A percentile compares a stretch with the other conserved stretches of the same genome.
These are phyloP conservation scores for Drosophila quadrilineata DNA, from an alignment of 1,140 invertebrate genomes.

Conservation along the genomic window DNA sequence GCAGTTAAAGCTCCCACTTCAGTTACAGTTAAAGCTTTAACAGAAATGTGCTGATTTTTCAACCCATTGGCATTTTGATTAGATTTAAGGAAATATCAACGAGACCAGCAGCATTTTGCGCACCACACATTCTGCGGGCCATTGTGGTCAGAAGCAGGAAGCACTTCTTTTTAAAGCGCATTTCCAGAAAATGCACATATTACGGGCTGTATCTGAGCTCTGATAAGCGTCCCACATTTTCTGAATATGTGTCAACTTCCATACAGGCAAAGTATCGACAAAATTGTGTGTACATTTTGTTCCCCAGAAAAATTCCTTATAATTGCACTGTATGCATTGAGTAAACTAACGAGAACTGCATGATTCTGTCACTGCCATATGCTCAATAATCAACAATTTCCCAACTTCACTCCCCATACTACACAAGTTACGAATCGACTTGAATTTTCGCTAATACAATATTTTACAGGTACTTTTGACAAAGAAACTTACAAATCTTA, in stretches of 20 bases:
- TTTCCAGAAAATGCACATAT: neutral
- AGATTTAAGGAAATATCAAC: conserved; percentile 8
- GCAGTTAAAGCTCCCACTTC: neutral
- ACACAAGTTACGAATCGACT: conserved; percentile 36
- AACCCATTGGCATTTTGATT: conserved; percentile 21
- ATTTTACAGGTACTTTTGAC: conserved; percentile 45
- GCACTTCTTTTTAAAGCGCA: neutral
- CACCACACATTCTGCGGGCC: conserved; percentile 18
- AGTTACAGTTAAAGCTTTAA: neutral
- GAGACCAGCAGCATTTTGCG: conserved; percentile 22
- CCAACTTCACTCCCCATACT: neutral
- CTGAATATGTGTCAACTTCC: no score
- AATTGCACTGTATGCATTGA: no score
- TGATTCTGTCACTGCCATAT: conserved; percentile 41
- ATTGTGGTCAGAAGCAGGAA: conserved; percentile 17
- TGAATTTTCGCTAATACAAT: conserved; percentile 60
- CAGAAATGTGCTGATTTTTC: conserved; percentile 20
- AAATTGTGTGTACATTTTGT: no score
- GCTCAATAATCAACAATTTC: conserved; percentile 7
- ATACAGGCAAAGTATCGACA: no score
- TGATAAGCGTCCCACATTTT: conserved; percentile 6
- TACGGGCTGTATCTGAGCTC: conserved; percentile 9
- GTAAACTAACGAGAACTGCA: conserved; percentile 33
- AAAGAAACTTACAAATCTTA: neutral
- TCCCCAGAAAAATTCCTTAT: no score